These are phyloP conservation scores for Galagoides demidoff DNA, from an alignment of 2,797 vertebrate species.

Conservation along the genomic window DNA sequence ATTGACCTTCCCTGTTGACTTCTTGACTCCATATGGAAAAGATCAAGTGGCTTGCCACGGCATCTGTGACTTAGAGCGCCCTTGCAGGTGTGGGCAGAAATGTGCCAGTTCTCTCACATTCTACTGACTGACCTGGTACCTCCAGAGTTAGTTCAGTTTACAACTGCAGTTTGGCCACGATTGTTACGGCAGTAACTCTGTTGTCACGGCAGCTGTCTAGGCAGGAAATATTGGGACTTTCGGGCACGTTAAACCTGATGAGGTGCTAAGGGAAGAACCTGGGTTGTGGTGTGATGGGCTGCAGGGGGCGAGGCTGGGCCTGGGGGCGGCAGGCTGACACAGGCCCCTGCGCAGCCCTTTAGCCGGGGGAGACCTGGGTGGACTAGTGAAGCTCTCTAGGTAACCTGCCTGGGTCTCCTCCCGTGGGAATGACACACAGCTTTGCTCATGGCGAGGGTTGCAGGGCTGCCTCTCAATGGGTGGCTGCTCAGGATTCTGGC, in stretches of 20 bases:
- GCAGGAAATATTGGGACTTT: neutral
- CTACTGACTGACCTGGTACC: neutral
- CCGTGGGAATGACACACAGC: neutral
- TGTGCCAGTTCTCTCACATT: neutral
- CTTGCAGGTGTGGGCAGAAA: neutral
- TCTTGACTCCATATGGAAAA: neutral
- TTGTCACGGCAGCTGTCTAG: neutral
- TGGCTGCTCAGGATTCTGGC: neutral
- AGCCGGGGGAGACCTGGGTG: neutral
- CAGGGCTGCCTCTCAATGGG: neutral
- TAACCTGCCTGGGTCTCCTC: neutral
- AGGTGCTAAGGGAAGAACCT: neutral
- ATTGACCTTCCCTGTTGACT: neutral
- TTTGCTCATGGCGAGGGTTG: neutral
- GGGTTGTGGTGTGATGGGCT: neutral
- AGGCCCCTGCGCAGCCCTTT: no score
- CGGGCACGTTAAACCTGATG: neutral
- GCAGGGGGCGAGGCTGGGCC: neutral
- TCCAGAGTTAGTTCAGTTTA: neutral
- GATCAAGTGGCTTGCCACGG: neutral
- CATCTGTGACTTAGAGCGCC: neutral
- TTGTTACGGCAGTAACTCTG: neutral
- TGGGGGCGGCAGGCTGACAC: no score
- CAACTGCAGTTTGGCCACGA: neutral
- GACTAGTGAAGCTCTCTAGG: accelerated